Base-by-base conservation (phyloP, 2,113 vertebrate species). In the Miniopterus natalensis region DNA sequence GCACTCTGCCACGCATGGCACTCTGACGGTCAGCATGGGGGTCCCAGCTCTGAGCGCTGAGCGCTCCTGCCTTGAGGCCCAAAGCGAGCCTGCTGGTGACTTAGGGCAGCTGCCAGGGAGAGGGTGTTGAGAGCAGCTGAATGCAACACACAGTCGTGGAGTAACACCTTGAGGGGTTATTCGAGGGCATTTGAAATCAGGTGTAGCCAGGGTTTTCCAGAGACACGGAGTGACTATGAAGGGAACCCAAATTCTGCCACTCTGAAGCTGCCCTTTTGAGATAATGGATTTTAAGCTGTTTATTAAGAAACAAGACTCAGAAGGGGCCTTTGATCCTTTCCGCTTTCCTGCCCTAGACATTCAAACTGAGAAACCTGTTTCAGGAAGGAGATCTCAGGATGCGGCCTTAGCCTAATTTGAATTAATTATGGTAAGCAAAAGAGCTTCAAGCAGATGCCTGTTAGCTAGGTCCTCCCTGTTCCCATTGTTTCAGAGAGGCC, bases 61-160 rank as follows among this genome's bases (percentile, higher is more conserved):
- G 36, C 4, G 7, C 20, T 36, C 8, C 13, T 45, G 31, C 20
- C 36, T 51, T 71, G 23, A 47, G 5, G 45, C 70, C 31, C 40
- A 81, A 87, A 47, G 23, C 36, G 68, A 83, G n/a, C 66, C 42
- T 25, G 12, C 20, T 1, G 20, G 17, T 84, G 29, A 2, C 8
- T 18, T 27, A 23, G 3, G 31, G 25, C 17, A 21, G 11, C 0
- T 0, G 0, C 53, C 7, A 55, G 5, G 21, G 18, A n/a, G 2
- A n/a, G 5, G 42, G 11, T 47, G 4, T n/a, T 1, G 8, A 47
- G 15, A 53, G n/a, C 10, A 81, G 42, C 3, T 5, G 21, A 53
- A n/a, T 18, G 17, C 4, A 23, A 29, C 10, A 5, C 6, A 6
- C 18, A 40, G 68, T 45, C 49, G 40, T 0, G 2, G 36, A 36